These are phyloP conservation scores for Syndactyla subalaris DNA, from an alignment of 2,797 vertebrate genomes.

Conservation along the genomic window DNA sequence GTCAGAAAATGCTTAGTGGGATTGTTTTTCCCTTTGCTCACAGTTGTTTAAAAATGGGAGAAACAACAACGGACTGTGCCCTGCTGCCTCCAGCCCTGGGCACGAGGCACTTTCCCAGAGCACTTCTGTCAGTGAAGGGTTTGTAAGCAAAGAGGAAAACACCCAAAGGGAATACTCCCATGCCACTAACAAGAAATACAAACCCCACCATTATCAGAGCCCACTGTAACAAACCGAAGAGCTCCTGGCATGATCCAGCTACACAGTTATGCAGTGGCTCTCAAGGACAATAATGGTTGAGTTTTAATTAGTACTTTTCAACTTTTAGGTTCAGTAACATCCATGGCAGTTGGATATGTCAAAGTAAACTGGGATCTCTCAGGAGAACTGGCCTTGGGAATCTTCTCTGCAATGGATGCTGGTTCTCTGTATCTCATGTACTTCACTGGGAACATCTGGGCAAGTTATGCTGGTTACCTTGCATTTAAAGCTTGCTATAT, in stretches of 20 bases:
- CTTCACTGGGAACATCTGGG: constrained; percentile 81
- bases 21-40: neutral
- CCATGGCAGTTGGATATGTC: constrained; percentile 80
- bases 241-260: neutral
- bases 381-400: constrained; percentile 80
- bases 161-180: neutral
- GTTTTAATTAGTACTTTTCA: neutral
- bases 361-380: constrained; percentile 81
- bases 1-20: neutral
- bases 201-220: neutral
- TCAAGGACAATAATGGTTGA: neutral
- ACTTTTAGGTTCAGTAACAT: constrained; percentile 77
- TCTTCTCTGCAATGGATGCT: constrained; percentile 79
- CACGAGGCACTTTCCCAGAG: neutral
- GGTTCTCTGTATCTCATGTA: constrained; percentile 81
- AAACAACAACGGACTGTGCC: neutral
- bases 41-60: neutral
- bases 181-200: neutral
- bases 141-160: neutral
- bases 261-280: neutral
- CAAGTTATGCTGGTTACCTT: constrained; percentile 78
- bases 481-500: constrained; percentile 90
- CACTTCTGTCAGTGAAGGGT: neutral
- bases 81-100: neutral
- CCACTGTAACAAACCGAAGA: neutral